Evolutionary conservation across 2,888 invertebrate species (phyloP).

Genomic region (Graphium colonna): DNA sequence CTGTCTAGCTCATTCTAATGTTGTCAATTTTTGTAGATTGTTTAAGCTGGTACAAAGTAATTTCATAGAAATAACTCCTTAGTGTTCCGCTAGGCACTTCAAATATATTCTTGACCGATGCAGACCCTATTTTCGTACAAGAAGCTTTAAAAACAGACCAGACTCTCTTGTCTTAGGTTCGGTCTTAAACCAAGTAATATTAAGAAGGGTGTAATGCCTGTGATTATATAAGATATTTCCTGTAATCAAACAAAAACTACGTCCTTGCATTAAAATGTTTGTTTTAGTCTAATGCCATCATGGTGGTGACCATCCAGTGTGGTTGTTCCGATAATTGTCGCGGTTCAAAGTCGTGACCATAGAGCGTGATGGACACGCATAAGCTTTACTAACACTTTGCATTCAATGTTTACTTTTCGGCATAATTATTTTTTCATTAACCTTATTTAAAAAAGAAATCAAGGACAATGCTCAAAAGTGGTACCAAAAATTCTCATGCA

Average conservation of each 20-base stretch:
- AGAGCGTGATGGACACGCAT: constrained; percentile 35
- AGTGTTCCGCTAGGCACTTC: not conserved
- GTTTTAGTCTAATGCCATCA: not conserved
- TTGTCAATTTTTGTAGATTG: no score
- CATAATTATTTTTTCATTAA: not conserved
- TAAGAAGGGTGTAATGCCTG: not conserved
- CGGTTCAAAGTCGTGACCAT: constrained; percentile 22
- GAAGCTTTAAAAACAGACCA: not conserved
- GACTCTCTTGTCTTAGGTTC: not conserved
- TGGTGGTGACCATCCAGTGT: constrained; percentile 14
- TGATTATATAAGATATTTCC: not conserved
- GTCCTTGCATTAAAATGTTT: constrained; percentile 3
- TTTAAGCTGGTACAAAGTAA: not conserved
- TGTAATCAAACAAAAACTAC: not conserved
- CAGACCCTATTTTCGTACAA: not conserved
- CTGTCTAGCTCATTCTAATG: no score
- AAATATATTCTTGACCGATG: not conserved
- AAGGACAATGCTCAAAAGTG: no score
- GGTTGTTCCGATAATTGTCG: constrained; percentile 20
- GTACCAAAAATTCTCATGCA: no score
- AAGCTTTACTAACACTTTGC: not conserved
- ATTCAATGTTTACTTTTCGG: not conserved
- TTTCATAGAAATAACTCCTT: not conserved
- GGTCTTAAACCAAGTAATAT: not conserved
- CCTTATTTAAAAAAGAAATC: no score